Percentiles rank a stretch among this genome's conserved stretches.
These are phyloP conservation scores for Drosophila tanythrix DNA, from an alignment of 2,888 invertebrate species.

Conservation along the genomic window DNA sequence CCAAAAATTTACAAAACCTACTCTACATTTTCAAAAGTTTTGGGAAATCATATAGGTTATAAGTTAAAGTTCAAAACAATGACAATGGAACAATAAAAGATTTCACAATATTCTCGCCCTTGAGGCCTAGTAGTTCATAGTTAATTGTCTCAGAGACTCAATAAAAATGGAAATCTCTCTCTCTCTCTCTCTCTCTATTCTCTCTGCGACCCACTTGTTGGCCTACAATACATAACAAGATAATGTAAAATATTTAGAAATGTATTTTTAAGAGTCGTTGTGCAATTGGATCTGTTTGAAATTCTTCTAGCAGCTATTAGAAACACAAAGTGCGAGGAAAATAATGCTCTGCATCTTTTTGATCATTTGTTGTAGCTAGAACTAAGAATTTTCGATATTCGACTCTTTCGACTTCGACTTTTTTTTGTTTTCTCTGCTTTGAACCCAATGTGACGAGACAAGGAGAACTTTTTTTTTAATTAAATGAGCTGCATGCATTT, in stretches of 20 bases:
- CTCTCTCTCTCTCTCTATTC: background rate
- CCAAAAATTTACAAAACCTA: background rate
- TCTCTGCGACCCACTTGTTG: background rate
- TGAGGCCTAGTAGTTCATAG: background rate
- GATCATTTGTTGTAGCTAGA: conserved; percentile 1
- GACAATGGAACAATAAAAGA: background rate
- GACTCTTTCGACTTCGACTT: conserved; percentile 9
- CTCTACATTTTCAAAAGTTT: background rate
- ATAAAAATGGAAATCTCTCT: background rate
- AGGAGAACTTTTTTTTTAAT: conserved; percentile 74
- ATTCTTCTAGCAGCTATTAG: background rate
- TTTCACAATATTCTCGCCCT: background rate
- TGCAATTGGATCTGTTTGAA: background rate
- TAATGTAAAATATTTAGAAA: background rate
- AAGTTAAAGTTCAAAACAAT: background rate
- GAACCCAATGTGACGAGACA: conserved; percentile 31
- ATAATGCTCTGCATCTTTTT: conserved; percentile 23
- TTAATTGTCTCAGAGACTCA: background rate
- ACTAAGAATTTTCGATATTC: conserved; percentile 12
- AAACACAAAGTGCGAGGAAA: background rate
- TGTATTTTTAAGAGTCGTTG: background rate
- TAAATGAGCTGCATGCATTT: conserved; percentile 73
- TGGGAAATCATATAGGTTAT: background rate
- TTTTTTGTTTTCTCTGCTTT: background rate
- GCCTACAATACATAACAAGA: background rate